Evolutionary conservation across 2,888 invertebrate species (phyloP), one percentile per base, ranked within the genome.

Genomic region (Nephrotoma flavescens): DNA sequence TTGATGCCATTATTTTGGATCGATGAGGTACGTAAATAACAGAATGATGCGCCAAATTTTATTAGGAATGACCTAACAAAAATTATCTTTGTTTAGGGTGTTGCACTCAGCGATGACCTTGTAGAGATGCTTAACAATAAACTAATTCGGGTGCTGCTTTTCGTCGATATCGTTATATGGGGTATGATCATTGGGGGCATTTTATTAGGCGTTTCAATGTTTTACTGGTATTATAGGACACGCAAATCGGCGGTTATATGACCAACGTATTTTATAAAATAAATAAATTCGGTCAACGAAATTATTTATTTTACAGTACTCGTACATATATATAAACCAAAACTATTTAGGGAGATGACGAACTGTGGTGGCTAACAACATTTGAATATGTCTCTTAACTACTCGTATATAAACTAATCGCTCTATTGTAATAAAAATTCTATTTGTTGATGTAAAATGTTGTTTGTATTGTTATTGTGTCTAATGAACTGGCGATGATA

Each of bases 1-100:
- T 89, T 95, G 5, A 92, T 94, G 87, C 95, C 95, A 0, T 91
- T 95, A 45, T 90, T 95, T 57, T 95, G 95, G 95, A 89, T 95
- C 11, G 95, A 95, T 89, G 95, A 95, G 93, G 83, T 83, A 83
- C 6, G 47, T 5, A 83, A 12, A 41, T 31, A 41, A 31, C 31
- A 31, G 31, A 83, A 31, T 83, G 83, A 41, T n/a, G n/a, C 31
- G 31, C 11, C 41, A 83, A 12, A 19, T 5, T 31, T 83, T 19
- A 7, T 11, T 83, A 31, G 15, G 41, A 15, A 15, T 57, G 7
- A 47, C n/a, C n/a, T 47, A 7, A 83, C 6, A 19, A 9, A 31
- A 41, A 41, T 41, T 83, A 41, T 83, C 3, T 83, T 6, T 31
- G 31, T 83, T 41, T 42, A 83, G 83, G 92, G 93, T 42, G 90